A percentile compares a stretch with the other conserved stretches of the same genome.
These are phyloP conservation scores for Cryptotermes secundus DNA, from an alignment of 1,140 invertebrate species.

Conservation along the genomic window DNA sequence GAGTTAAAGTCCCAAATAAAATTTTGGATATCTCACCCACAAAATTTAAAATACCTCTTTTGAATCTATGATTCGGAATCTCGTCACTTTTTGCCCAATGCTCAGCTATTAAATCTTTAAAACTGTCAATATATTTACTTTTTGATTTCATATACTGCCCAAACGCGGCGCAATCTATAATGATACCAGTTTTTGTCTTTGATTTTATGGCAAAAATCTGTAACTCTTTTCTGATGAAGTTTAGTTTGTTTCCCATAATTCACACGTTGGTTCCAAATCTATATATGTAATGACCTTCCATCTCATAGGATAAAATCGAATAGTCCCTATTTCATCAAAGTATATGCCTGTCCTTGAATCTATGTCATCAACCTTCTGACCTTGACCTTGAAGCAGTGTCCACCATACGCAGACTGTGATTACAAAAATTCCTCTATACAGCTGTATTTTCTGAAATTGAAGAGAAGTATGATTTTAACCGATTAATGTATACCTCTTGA, in stretches of 20 bases:
- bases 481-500: neutral
- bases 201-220: too few relatives aligned
- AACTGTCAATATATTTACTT: too few relatives aligned
- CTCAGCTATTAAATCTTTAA: too few relatives aligned
- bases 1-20: neutral
- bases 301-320: neutral
- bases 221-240: too few relatives aligned
- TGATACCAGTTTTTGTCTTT: too few relatives aligned
- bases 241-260: too few relatives aligned
- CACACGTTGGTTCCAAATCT: neutral
- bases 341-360: neutral
- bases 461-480: slow-evolving; percentile 22
- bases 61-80: too few relatives aligned
- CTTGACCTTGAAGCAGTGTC: too few relatives aligned
- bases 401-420: neutral
- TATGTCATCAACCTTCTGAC: neutral
- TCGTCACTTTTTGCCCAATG: too few relatives aligned
- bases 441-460: neutral
- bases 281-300: neutral
- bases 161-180: too few relatives aligned
- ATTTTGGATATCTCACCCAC: too few relatives aligned
- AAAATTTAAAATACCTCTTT: neutral
- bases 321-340: neutral
- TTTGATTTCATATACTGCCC: too few relatives aligned
- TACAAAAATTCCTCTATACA: neutral